Evolutionary conservation across 2,113 vertebrate genomes (phyloP), one percentile per base, ranked within the genome.

Genomic region (Maccullochella peelii): DNA sequence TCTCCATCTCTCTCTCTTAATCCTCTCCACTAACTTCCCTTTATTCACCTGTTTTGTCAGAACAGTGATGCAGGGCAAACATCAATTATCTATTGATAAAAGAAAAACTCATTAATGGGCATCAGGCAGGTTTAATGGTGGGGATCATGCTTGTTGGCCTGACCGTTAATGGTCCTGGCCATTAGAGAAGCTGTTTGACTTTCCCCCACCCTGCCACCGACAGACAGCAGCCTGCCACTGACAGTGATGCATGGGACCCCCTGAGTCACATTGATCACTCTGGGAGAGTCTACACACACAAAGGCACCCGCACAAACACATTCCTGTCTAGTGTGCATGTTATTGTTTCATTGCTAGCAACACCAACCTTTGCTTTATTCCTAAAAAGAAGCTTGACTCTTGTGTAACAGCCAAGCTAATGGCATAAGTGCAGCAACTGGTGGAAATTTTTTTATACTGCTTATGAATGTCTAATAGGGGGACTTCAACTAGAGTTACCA

Each of bases 11-110:
- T 38, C 40, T 44, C 3, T 20, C 14, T 85, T 70, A 25, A 49
- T 68, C 76, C 50, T 54, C 62, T 16, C 44, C 27, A 30, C 55
- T 55, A 66, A 1, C 54, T 42, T 67, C 62, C 16, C n/a, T 67
- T 36, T 65, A 25, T 73, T 71, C 65, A 84, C 65, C 63, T 73
- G 76, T 59, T 79, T 77, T 67, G 70, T 77, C 79, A 61, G 50
- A 80, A 68, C 42, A 55, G 42, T 27, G 44, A 70, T 84, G 65
- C 40, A 33, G 54, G 61, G 61, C 71, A 77, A 86, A 81, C 84
- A 87, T 91, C 87, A 92, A 85, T 92, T 91, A 88, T 85, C 72
- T 91, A 89, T 92, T 91, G 91, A 91, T 85, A 82, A 90, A 90
- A 90, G 77, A 77, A 88, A 89, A 89, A 81, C 76, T 83, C 89